Evolutionary conservation across 2,113 vertebrate genomes (phyloP).

Genomic region (Hippocampus guttulatus): DNA sequence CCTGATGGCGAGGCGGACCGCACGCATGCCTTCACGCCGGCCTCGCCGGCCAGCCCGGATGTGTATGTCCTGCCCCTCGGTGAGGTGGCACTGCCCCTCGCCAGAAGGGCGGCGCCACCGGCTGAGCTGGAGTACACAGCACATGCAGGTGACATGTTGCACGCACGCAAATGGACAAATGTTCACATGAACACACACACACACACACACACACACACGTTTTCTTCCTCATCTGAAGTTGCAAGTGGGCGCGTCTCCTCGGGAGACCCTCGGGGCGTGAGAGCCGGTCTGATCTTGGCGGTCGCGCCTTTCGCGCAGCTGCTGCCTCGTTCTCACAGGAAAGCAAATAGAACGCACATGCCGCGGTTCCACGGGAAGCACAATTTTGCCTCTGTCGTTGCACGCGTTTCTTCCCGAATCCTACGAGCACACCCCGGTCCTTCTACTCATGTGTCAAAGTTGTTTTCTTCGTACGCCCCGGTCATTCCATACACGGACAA

Average conservation of each 20-base stretch:
- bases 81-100: slow-evolving; percentile 85
- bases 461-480: too few species aligned
- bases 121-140: slow-evolving; percentile 66
- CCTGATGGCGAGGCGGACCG: slow-evolving; percentile 82
- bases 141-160: too few species aligned
- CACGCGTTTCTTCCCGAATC: too few species aligned
- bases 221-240: background rate
- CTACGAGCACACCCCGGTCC: too few species aligned
- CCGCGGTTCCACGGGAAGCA: background rate
- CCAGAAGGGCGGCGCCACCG: slow-evolving; percentile 84
- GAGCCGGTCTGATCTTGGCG: background rate
- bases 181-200: background rate
- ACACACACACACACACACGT: background rate
- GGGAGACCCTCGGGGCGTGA: background rate
- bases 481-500: background rate
- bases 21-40: slow-evolving; percentile 78
- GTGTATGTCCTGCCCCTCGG: slow-evolving; percentile 94
- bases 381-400: too few species aligned
- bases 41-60: slow-evolving; percentile 80
- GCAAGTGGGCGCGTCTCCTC: background rate
- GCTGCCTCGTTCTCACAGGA: background rate
- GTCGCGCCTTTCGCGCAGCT: background rate
- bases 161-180: background rate
- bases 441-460: too few species aligned
- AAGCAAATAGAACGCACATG: background rate